phyloP scores from a whole-genome alignment of 2,113 vertebrate genomes.

The Archocentrus centrarchus region DNA sequence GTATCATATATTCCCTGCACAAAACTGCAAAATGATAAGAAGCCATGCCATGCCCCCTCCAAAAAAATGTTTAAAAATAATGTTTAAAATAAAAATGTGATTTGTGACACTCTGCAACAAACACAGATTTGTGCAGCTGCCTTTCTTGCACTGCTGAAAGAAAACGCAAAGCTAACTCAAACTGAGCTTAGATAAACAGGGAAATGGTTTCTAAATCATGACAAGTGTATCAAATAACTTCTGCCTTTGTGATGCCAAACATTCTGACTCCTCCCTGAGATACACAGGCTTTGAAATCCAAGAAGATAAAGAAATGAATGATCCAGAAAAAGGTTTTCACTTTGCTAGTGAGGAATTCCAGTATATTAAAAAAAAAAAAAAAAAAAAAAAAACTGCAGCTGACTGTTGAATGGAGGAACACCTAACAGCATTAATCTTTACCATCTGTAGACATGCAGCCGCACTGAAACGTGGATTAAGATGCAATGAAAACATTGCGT shows the following conservation, averaged over 20 bases:
- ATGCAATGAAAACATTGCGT: neutral
- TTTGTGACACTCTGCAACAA: neutral
- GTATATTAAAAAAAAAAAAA: neutral
- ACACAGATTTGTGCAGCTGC: neutral
- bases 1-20: neutral
- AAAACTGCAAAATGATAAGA: neutral
- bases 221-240: neutral
- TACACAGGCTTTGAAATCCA: neutral
- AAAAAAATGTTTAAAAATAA: neutral
- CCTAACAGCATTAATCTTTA: constrained; percentile 12
- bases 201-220: neutral
- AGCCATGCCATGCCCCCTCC: neutral
- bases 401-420: constrained; percentile 6
- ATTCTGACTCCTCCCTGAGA: constrained; percentile 12
- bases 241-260: neutral
- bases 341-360: neutral
- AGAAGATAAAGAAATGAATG: neutral
- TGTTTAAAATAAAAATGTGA: neutral
- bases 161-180: constrained; percentile 2
- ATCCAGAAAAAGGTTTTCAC: neutral
- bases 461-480: neutral
- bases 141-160: neutral
- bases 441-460: neutral
- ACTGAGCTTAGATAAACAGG: constrained; percentile 30
- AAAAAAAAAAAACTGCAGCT: neutral